Base-by-base conservation (phyloP, 2,888 invertebrate genomes). In the Exocentrus adspersus region DNA sequence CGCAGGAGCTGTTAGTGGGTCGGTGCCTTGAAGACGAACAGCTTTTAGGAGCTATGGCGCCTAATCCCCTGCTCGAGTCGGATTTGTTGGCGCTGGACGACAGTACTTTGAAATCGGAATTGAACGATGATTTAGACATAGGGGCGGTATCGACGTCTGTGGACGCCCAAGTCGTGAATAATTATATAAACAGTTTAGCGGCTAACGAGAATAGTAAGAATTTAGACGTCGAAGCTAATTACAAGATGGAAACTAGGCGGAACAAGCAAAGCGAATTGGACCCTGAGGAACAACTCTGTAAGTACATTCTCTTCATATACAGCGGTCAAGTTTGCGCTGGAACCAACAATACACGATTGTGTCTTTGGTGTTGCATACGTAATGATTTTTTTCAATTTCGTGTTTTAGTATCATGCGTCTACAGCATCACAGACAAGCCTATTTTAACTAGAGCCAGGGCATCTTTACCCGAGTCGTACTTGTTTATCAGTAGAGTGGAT, bases 361-460 rank as follows among this genome's bases (percentile, higher is more conserved):
- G n/a, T n/a, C n/a, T n/a, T n/a, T n/a, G n/a, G n/a, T n/a, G n/a
- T n/a, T n/a, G n/a, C n/a, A n/a, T n/a, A n/a, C n/a, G n/a, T n/a
- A n/a, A n/a, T n/a, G n/a, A n/a, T n/a, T n/a, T n/a, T n/a, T n/a
- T n/a, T n/a, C n/a, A n/a, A n/a, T 32, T 9, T 37, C 14, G 14
- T 37, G 2, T 64, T 70, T 48, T 43, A 81, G 81, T 81, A 45
- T 77, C 79, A 2, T 77, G 78, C 65, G 80, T 82, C 20, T 82
- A 79, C 65, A 79, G 77, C 65, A 83, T 83, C 61, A 76, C 77
- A 58, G 92, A 92, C 80, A 89, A 90, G 68, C 87, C 88, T 12
- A 90, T 92, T 52, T 87, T 88, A 59, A 89, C 91, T 2, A 86
- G 93, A 62, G 93, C 94, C 1, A 85, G 90, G 77, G 92, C 93